Evolutionary conservation across 2,888 invertebrate species (phyloP), one percentile per base, ranked within the genome.

Genomic region (Callinectes sapidus): DNA sequence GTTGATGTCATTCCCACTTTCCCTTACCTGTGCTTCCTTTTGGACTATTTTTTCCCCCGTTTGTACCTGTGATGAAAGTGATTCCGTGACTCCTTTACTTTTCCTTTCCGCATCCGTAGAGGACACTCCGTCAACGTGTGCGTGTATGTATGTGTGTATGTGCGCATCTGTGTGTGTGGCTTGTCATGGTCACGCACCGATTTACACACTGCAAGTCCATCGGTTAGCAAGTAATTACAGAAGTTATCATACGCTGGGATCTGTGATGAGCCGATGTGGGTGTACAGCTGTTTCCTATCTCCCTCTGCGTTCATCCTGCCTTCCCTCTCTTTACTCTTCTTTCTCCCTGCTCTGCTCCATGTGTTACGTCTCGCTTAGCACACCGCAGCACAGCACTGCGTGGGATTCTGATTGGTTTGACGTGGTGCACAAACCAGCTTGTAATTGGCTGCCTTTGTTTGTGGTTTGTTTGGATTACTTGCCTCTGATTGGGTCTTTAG

Each of bases 391-490:
- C 48, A 48, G 10, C 48, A 48, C 48, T 8, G 48, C 48, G 48
- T 48, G 10, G 48, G 8, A 81, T 81, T 16, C 81, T 81, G 81
- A 81, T 81, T 81, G 81, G 81, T 35, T 32, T 81, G 81, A 81
- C 32, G 81, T 16, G 10, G 16, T 32, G 14, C 23, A 81, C 35
- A 81, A 35, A 81, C 35, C 81, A 81, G 81, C 81, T 35, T 35
- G 81, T 81, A 81, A 81, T 81, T 81, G 81, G 32, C 32, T 81
- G 32, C 81, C 35, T 35, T 81, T 81, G 81, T 81, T 81, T 81
- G 81, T 81, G 81, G 14, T 0, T 32, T 81, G 81, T 81, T 32
- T 35, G 81, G 71, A 71, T 71, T 71, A 71, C 71, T 71, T 23
- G 71, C 10, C 23, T 71, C 71, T 71, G 71, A 71, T 71, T 71